Evolutionary conservation across 2,888 invertebrate species (phyloP), one percentile per base, ranked within the genome.

Genomic region (Bugulina stolonifera): DNA sequence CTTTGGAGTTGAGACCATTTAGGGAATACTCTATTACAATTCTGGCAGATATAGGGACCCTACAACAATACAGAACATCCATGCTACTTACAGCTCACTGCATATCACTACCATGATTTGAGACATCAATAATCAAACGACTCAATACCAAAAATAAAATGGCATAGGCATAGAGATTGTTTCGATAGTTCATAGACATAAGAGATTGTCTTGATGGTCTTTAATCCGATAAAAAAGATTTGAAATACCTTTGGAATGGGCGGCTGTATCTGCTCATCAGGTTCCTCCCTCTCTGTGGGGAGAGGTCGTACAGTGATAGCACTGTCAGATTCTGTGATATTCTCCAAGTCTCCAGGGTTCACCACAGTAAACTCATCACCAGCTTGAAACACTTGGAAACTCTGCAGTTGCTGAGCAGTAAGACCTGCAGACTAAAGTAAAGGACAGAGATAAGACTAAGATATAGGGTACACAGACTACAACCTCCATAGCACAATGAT

Each of bases 21-120:
- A n/a, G 79, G 81, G 75, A 87, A 87, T 54, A 84, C 82, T 79
- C 86, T 84, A 10, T 83, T 84, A 79, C 88, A 88, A 58, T 85
- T 81, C 34, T 85, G 85, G 79, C 88, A 88, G 69, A 80, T 83
- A 76, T 84, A 86, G 5, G 86, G 85, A 23, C 86, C 86, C 84
- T 84, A 10, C 10, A 55, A 43, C 43, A 43, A 43, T 10, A 43
- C 43, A 43, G 18, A 18, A n/a, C n/a, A n/a, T n/a, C n/a, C n/a
- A n/a, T n/a, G n/a, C n/a, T n/a, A n/a, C n/a, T n/a, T n/a, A n/a
- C n/a, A n/a, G n/a, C n/a, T n/a, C n/a, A n/a, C n/a, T n/a, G n/a
- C n/a, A n/a, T n/a, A n/a, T n/a, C n/a, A n/a, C n/a, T n/a, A n/a
- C n/a, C n/a, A n/a, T n/a, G n/a, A n/a, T n/a, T n/a, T n/a, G n/a